These are phyloP conservation scores for Alsophila aescularia DNA, from an alignment of 2,888 invertebrate species.

Conservation along the genomic window DNA sequence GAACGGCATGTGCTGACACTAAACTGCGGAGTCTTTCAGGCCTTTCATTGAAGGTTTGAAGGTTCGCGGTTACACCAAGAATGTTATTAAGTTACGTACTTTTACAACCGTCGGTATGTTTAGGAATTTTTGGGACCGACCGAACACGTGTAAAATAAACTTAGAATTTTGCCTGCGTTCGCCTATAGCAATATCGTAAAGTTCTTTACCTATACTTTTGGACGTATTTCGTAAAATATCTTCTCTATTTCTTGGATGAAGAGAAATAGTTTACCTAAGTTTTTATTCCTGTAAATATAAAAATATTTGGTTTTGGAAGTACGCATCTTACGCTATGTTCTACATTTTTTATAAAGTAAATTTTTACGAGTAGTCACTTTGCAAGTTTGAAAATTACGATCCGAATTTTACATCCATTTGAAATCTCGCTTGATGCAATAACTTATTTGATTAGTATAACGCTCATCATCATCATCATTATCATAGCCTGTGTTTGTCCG, in stretches of 20 bases:
- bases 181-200: conserved; percentile 15
- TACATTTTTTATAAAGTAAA: no score
- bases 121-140: conserved; percentile 44
- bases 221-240: conserved; percentile 9
- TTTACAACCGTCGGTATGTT: conserved; percentile 50
- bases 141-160: conserved; percentile 40
- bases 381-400: no score
- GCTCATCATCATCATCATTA: no score
- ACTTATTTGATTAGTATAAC: no score
- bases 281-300: background rate
- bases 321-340: background rate
- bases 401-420: no score
- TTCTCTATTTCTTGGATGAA: conserved; percentile 4
- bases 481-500: no score
- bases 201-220: conserved; percentile 1
- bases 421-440: no score
- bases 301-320: background rate
- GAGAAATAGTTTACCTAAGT: background rate
- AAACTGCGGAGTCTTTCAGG: conserved; percentile 43
- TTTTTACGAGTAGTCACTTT: no score
- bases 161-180: conserved; percentile 26
- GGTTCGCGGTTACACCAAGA: conserved; percentile 43
- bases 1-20: conserved; percentile 45
- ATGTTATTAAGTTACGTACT: conserved; percentile 55
- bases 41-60: conserved; percentile 47